Conservation (phyloP, 2,113 vertebrate species). For the Mastomys coucha region DNA sequence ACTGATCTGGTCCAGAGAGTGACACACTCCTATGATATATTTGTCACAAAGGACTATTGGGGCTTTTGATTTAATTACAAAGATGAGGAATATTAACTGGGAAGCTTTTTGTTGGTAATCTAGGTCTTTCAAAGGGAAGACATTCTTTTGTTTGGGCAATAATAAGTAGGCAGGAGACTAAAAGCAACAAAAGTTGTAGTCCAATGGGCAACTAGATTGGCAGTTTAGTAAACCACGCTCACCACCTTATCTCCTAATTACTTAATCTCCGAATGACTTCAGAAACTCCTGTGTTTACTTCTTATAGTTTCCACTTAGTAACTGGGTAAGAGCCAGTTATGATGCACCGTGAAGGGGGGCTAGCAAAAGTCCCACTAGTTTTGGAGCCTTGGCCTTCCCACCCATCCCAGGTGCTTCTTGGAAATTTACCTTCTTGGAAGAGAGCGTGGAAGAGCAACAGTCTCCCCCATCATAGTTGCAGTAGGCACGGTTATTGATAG, state of each 20-base stretch:
- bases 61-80: neutral
- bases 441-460: constrained; percentile 98
- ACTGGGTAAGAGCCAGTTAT: neutral
- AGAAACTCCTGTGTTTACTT: neutral
- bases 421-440: constrained; percentile 96
- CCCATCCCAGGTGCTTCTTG: rapidly evolving
- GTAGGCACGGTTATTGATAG: constrained; percentile 97
- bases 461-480: constrained; percentile 98
- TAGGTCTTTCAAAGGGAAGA: neutral
- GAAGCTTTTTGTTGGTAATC: neutral
- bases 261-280: neutral
- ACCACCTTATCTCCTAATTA: neutral
- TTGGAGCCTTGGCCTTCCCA: neutral
- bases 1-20: neutral
- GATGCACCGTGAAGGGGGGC: neutral
- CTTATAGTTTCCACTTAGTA: neutral
- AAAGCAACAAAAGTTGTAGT: neutral
- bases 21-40: no score
- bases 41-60: neutral
- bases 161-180: neutral
- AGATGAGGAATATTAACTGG: neutral
- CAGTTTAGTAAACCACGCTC: neutral
- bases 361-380: rapidly evolving
- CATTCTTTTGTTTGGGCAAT: neutral
- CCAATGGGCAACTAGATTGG: neutral